These are phyloP conservation scores for Stichopus chloronotus DNA, from an alignment of 35 echinoderm and acorn worm genomes.

Conservation along the genomic window DNA sequence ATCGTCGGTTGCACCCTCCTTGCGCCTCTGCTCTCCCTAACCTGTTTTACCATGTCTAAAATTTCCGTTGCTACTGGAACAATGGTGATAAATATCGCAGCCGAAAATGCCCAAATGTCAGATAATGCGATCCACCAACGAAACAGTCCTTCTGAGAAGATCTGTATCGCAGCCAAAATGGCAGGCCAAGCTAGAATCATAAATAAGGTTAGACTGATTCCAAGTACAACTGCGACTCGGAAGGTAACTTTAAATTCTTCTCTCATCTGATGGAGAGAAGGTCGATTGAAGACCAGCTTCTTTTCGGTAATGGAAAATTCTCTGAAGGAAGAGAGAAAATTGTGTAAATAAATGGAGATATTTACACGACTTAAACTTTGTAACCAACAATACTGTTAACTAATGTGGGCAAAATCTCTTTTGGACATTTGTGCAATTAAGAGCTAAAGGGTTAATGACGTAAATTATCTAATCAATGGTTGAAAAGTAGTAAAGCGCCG, in stretches of 20 bases:
- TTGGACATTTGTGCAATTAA: too few relatives aligned
- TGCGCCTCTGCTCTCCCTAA: slow-evolving; percentile 30
- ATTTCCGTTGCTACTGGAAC: slow-evolving; percentile 79
- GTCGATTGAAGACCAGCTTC: slow-evolving; percentile 83
- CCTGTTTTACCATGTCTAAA: slow-evolving; percentile 60
- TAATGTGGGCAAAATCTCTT: too few relatives aligned
- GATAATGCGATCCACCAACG: slow-evolving; percentile 78
- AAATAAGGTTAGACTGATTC: slow-evolving; percentile 56
- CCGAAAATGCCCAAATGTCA: slow-evolving; percentile 79
- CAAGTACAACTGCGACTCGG: slow-evolving; percentile 52
- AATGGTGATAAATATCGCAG: slow-evolving; percentile 84
- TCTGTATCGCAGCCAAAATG: slow-evolving; percentile 64
- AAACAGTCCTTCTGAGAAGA: slow-evolving; percentile 66
- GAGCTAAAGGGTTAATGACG: too few relatives aligned
- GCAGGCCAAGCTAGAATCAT: slow-evolving; percentile 78
- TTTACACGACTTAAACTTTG: not conserved
- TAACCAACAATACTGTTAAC: not conserved
- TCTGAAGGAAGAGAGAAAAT: slow-evolving; percentile 62
- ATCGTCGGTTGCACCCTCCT: slow-evolving; percentile 10
- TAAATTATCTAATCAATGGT: too few relatives aligned
- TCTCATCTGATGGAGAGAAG: slow-evolving; percentile 78
- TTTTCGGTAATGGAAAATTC: slow-evolving; percentile 85
- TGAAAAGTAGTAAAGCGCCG: too few relatives aligned
- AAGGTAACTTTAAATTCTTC: slow-evolving; percentile 70
- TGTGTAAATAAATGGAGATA: not conserved